These are phyloP conservation scores for Ctenoplectra terminalis DNA, from an alignment of 1,140 invertebrate species.

Conservation along the genomic window DNA sequence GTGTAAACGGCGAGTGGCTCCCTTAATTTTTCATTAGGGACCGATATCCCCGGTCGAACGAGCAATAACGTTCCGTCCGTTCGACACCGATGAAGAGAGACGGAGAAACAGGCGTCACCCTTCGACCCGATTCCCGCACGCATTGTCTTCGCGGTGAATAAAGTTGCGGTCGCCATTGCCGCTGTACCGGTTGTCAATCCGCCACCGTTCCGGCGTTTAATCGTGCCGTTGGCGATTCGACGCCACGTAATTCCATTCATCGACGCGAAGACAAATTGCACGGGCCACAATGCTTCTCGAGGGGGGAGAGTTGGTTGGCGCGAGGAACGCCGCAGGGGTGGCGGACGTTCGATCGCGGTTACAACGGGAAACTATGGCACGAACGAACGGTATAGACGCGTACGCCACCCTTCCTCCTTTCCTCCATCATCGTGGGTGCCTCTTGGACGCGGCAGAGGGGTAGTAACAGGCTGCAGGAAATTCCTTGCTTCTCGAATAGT, in stretches of 20 bases:
- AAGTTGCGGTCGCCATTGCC: conserved; percentile 26
- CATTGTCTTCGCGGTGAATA: conserved; percentile 41
- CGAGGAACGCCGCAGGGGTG: conserved; percentile 39
- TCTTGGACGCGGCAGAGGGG: conserved; percentile 19
- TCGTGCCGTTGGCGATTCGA: conserved; percentile 61
- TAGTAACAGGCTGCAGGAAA: conserved; percentile 53
- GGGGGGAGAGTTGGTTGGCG: not conserved
- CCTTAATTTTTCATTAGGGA: conserved; percentile 54
- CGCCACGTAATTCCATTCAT: conserved; percentile 69
- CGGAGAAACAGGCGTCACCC: not conserved
- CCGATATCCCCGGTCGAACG: conserved; percentile 26
- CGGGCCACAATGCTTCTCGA: conserved; percentile 61
- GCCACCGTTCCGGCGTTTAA: conserved; percentile 55
- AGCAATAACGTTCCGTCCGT: conserved; percentile 1
- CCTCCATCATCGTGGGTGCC: not conserved
- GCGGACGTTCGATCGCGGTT: conserved; percentile 69
- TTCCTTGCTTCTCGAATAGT: conserved; percentile 71
- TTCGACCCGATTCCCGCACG: not conserved
- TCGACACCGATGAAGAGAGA: not conserved
- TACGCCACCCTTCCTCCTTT: not conserved
- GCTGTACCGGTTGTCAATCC: conserved; percentile 17
- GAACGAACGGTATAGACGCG: conserved; percentile 43
- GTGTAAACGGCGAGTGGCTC: conserved; percentile 25
- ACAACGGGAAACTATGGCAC: conserved; percentile 69
- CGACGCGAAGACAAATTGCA: conserved; percentile 65